These are phyloP conservation scores for Pseudococcus longispinus DNA, from an alignment of 2,888 invertebrate genomes.

Conservation along the genomic window DNA sequence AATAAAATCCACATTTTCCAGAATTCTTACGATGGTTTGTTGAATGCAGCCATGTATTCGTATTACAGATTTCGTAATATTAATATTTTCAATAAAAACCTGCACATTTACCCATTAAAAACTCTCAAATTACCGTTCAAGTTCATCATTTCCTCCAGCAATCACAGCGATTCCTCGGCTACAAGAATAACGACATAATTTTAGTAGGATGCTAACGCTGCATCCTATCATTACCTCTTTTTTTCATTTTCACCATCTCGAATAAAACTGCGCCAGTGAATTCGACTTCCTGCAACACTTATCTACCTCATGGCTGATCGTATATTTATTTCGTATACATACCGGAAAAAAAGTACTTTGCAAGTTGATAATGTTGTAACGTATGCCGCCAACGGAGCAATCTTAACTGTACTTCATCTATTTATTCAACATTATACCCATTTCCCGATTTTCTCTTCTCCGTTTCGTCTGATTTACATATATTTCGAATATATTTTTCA, in stretches of 20 bases:
- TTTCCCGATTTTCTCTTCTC: conserved; percentile 11
- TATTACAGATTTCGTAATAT: too few relatives aligned
- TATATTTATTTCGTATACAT: not conserved
- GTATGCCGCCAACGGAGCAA: conserved; percentile 2
- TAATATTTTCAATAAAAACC: too few relatives aligned
- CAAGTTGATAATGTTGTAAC: not conserved
- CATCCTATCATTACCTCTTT: not conserved
- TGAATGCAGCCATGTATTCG: too few relatives aligned
- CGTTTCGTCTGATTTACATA: conserved; percentile 6
- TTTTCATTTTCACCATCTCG: not conserved
- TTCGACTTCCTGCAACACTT: not conserved
- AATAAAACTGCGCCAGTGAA: not conserved
- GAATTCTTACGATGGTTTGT: too few relatives aligned
- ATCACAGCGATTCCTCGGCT: too few relatives aligned
- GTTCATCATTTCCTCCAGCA: too few relatives aligned
- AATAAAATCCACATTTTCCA: too few relatives aligned
- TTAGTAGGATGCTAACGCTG: not conserved
- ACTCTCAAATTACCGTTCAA: too few relatives aligned
- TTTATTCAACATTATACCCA: conserved; percentile 6
- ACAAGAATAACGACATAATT: too few relatives aligned
- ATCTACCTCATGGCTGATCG: not conserved
- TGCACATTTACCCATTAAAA: too few relatives aligned
- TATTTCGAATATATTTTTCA: conserved; percentile 16
- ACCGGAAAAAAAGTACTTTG: not conserved
- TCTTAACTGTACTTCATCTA: not conserved